These are phyloP conservation scores for Rotaria magnacalcarata DNA, from an alignment of 2,888 invertebrate genomes.

Conservation along the genomic window DNA sequence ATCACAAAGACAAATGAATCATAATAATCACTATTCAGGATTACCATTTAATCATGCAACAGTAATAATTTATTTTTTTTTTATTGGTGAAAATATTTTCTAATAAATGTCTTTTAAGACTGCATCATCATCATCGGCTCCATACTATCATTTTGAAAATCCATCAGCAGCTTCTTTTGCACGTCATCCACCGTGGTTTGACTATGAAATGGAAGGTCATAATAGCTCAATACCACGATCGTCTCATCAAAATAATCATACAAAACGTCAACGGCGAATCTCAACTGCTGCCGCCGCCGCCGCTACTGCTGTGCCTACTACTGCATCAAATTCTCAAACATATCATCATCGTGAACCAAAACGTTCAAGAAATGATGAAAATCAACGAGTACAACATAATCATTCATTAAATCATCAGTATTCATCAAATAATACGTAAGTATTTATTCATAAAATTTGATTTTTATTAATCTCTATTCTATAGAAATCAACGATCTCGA, in stretches of 20 bases:
- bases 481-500: neutral
- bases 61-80: neutral
- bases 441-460: neutral
- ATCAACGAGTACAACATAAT: neutral
- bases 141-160: neutral
- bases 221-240: neutral
- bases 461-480: neutral
- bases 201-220: too few relatives aligned
- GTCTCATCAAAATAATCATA: neutral
- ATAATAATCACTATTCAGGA: neutral
- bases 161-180: too few relatives aligned
- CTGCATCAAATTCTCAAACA: neutral
- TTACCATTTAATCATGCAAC: neutral
- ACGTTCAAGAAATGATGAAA: neutral
- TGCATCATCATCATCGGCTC: neutral
- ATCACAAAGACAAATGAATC: neutral
- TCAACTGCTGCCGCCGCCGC: neutral
- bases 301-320: too few relatives aligned
- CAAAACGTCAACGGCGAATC: neutral
- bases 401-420: neutral
- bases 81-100: too few relatives aligned
- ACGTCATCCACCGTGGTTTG: too few relatives aligned
- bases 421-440: neutral
- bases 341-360: neutral
- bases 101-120: neutral